Evolutionary conservation across 2,113 vertebrate genomes (phyloP).

Genomic region (Himantopus leucocephalus): DNA sequence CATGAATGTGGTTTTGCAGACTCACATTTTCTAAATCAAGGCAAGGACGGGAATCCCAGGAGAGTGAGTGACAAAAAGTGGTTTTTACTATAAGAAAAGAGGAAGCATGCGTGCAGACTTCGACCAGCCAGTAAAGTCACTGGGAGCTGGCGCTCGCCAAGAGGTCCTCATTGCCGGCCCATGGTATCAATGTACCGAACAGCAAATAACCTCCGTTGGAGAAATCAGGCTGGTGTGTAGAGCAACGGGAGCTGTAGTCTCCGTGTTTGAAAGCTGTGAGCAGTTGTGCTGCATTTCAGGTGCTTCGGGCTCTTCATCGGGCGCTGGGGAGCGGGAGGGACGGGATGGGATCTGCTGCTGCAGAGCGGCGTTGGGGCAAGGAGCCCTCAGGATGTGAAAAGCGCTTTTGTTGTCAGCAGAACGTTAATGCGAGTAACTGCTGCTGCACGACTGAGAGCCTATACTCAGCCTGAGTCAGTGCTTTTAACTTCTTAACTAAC

Average conservation of each 20-base stretch:
- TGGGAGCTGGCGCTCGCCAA: background rate
- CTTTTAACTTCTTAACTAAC: background rate
- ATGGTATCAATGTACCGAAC: fast-evolving
- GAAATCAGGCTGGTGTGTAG: background rate
- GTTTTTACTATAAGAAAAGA: background rate
- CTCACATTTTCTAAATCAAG: background rate
- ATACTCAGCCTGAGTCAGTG: background rate
- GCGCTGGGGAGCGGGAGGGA: background rate
- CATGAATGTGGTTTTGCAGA: background rate
- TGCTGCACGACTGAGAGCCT: background rate
- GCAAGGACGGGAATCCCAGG: background rate
- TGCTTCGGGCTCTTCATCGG: background rate
- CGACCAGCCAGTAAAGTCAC: background rate
- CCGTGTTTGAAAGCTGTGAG: background rate
- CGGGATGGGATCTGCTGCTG: background rate
- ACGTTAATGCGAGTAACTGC: background rate
- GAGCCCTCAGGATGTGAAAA: background rate
- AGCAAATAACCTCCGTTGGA: fast-evolving
- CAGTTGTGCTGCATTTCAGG: fast-evolving
- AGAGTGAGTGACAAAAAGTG: background rate
- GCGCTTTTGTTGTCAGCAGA: background rate
- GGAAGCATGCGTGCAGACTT: background rate
- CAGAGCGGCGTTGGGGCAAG: fast-evolving
- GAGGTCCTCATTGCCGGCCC: background rate
- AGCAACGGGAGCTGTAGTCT: background rate